Base-by-base conservation (phyloP, 2,888 invertebrate genomes). In the Ethmia dodecea region DNA sequence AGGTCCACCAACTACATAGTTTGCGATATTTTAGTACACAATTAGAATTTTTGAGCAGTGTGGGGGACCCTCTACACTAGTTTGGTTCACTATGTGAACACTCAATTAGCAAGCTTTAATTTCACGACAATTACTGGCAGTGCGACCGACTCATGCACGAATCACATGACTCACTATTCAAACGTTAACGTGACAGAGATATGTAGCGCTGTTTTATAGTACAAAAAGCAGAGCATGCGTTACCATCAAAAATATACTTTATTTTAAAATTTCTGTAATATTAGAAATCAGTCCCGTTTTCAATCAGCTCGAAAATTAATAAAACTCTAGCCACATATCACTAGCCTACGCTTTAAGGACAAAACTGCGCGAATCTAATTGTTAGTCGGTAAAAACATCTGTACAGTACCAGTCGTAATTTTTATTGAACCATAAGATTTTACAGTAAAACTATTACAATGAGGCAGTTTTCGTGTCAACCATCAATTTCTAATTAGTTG, bases 41-140 rank as follows among this genome's bases (percentile, higher is more conserved):
- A 1, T 31, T 16, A 27, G 26, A n/a, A 10, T 9, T 11, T 14
- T 26, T 4, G 18, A 33, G 30, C 31, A 25, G 28, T 14, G 11
- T 13, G 33, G 32, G 34, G 42, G 47, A 55, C 49, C 40, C 40
- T 40, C 62, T 65, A 71, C 49, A 45, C 63, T 63, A 60, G 47
- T 38, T 31, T 47, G 42, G 60, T 56, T 50, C 83, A 81, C 83
- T 80, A 77, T 74, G 80, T 80, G 75, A 60, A 59, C 68, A 37
- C 61, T 39, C 53, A 50, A 55, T n/a, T 60, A 62, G 55, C 60
- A 73, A 77, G 75, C 74, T 59, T 60, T 56, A 47, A 54, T 49
- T 52, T 56, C 56, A 65, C 58, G 61, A 72, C 60, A 57, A 55
- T 60, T 67, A 78, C 65, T 77, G 81, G 80, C 81, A 81, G 79